Percentiles rank a stretch among this genome's conserved stretches.
Conservation (phyloP, 2,888 invertebrate genomes). For the Crematogaster levior region DNA sequence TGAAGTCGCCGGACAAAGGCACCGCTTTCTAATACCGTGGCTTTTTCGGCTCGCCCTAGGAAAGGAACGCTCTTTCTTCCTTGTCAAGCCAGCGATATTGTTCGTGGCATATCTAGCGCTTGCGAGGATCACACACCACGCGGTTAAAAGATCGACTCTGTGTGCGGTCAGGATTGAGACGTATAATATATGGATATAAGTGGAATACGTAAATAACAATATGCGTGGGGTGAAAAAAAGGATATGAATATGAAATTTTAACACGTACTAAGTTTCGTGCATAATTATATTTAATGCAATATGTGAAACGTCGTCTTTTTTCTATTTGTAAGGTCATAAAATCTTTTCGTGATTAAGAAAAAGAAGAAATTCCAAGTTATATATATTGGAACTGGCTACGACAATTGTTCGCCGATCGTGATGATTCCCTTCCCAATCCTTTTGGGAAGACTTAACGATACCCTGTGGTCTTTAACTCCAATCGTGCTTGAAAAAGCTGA, state of each 20-base stretch:
- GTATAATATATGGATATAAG: neutral
- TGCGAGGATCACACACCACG: constrained; percentile 44
- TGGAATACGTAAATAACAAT: neutral
- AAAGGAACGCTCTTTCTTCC: constrained; percentile 60
- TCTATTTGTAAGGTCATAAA: neutral
- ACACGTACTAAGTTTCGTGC: neutral
- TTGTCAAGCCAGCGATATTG: constrained; percentile 61
- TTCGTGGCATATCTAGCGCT: constrained; percentile 66
- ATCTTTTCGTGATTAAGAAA: neutral
- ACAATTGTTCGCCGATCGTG: neutral
- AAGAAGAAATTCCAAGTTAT: neutral
- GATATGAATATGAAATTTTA: neutral
- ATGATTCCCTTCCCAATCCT: constrained; percentile 4
- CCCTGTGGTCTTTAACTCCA: constrained; percentile 19
- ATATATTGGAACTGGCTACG: no score
- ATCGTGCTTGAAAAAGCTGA: constrained; percentile 9
- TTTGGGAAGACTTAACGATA: constrained; percentile 38
- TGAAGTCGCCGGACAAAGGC: constrained; percentile 72
- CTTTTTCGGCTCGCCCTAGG: constrained; percentile 48
- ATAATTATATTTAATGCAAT: neutral
- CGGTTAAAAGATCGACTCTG: constrained; percentile 51
- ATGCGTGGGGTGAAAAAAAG: neutral
- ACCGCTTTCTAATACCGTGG: constrained; percentile 66
- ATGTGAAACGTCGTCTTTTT: neutral
- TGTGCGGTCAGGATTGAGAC: constrained; percentile 8